These are phyloP conservation scores for Napeogenes inachia DNA, from an alignment of 2,888 invertebrate genomes.

Conservation along the genomic window DNA sequence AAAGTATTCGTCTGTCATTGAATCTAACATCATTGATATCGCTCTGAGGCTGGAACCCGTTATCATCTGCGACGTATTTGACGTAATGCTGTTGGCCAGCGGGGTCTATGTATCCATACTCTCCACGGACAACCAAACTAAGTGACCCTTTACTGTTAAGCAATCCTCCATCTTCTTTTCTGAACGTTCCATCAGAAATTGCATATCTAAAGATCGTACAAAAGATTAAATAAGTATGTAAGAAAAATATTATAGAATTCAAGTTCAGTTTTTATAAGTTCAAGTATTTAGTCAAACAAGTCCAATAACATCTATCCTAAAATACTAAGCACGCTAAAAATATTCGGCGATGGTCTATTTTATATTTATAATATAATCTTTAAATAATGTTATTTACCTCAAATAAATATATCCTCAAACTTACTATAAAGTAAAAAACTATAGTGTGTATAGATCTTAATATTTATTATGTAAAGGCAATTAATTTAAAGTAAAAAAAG, in stretches of 20 bases:
- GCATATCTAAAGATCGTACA: conserved; percentile 49
- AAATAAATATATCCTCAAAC: too few relatives aligned
- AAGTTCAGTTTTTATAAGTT: neutral
- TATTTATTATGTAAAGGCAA: too few relatives aligned
- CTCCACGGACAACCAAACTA: conserved; percentile 54
- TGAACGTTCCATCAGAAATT: conserved; percentile 71
- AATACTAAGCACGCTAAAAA: neutral
- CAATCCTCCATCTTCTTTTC: conserved; percentile 69
- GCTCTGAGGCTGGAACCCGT: conserved; percentile 65
- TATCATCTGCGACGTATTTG: conserved; percentile 78
- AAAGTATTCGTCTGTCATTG: conserved; percentile 64
- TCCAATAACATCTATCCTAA: neutral
- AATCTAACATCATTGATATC: conserved; percentile 50
- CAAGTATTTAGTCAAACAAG: neutral
- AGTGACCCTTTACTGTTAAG: conserved; percentile 38
- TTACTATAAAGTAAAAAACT: too few relatives aligned
- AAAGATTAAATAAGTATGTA: too few relatives aligned
- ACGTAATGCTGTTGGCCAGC: conserved; percentile 60
- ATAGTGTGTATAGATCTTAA: too few relatives aligned
- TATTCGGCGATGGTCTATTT: neutral
- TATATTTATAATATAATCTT: neutral
- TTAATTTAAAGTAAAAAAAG: too few relatives aligned
- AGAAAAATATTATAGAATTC: neutral
- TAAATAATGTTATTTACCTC: too few relatives aligned
- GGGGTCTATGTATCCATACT: conserved; percentile 75